Conservation (phyloP, 2,797 vertebrate genomes). For the Alca torda region DNA sequence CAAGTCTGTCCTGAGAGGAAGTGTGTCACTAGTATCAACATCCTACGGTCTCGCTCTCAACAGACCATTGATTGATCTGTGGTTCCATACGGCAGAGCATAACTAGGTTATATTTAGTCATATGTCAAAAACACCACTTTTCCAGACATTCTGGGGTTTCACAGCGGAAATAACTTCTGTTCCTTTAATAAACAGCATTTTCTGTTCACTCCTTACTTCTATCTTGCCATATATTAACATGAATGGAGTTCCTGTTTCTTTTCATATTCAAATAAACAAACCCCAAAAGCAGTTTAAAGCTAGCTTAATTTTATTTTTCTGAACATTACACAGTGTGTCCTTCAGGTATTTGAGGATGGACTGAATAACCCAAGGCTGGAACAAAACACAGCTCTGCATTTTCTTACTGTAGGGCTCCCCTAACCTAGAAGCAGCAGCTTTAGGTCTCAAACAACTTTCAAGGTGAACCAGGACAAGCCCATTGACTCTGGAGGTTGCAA, state of each 20-base stretch:
- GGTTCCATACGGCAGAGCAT: neutral
- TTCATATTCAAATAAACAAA: neutral
- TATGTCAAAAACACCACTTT: neutral
- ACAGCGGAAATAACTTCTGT: neutral
- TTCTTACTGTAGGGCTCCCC: neutral
- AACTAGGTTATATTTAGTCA: constrained; percentile 37
- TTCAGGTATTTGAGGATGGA: neutral
- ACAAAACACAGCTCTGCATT: neutral
- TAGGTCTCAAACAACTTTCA: neutral
- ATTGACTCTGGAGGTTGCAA: neutral
- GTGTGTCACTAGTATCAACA: constrained; percentile 62
- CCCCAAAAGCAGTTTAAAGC: neutral
- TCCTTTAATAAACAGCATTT: neutral
- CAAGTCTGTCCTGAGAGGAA: constrained; percentile 54
- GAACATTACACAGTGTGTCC: neutral
- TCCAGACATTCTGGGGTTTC: neutral
- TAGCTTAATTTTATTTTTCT: neutral
- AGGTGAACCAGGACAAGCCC: neutral
- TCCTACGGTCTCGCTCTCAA: neutral
- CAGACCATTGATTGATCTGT: constrained; percentile 48
- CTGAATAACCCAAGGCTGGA: neutral
- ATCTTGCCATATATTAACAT: neutral
- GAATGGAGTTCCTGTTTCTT: neutral
- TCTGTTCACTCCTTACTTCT: neutral
- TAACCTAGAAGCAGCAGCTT: neutral